These are phyloP conservation scores for Dolichotis patagonum DNA, from an alignment of 2,113 vertebrate genomes.

Conservation along the genomic window DNA sequence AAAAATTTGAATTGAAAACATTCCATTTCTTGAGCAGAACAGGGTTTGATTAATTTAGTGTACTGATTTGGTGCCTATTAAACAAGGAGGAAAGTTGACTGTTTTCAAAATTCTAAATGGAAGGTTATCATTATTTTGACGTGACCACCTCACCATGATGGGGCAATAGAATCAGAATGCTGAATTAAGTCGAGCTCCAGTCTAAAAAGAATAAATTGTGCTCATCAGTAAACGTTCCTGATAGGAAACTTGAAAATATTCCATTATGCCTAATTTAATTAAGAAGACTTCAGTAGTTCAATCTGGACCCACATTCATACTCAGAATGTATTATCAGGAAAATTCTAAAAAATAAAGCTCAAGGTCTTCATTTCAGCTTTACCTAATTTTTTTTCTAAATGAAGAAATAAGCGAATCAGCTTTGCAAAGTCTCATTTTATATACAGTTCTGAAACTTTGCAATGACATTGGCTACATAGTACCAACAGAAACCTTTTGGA, in stretches of 20 bases:
- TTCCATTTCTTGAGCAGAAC: constrained; percentile 13
- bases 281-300: constrained; percentile 56
- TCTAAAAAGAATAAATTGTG: constrained; percentile 63
- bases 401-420: not conserved
- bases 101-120: constrained; percentile 36
- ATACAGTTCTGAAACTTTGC: constrained; percentile 11
- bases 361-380: constrained; percentile 30
- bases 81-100: constrained; percentile 41
- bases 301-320: not conserved
- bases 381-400: not conserved
- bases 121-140: constrained; percentile 26
- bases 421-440: constrained; percentile 21
- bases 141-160: not conserved
- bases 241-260: constrained; percentile 76
- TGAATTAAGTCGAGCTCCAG: constrained; percentile 52
- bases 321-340: constrained; percentile 32
- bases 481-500: not conserved
- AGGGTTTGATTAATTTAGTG: constrained; percentile 53
- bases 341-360: not conserved
- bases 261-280: constrained; percentile 78
- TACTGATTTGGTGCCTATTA: constrained; percentile 42
- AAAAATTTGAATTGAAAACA: constrained; percentile 60
- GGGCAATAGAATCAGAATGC: constrained; percentile 22
- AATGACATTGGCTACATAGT: not conserved
- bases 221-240: constrained; percentile 48